These are phyloP conservation scores for Smutsia temminckii DNA, from an alignment of 2,797 vertebrate species.

Conservation along the genomic window DNA sequence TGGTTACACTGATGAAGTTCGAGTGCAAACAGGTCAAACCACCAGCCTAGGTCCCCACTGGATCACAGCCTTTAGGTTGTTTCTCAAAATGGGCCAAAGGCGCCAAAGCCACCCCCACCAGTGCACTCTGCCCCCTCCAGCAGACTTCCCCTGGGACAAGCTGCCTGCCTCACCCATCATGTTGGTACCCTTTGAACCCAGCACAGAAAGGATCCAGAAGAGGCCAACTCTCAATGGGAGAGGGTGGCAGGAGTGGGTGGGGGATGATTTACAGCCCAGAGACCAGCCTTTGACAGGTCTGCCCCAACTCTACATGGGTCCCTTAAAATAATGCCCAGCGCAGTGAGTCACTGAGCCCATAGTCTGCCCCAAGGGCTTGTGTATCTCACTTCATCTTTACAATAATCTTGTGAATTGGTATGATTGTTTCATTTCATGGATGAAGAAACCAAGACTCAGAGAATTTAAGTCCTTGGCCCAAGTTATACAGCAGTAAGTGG, in stretches of 20 bases:
- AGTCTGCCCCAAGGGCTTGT: neutral
- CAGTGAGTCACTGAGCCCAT: neutral
- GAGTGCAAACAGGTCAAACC: neutral
- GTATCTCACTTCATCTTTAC: neutral
- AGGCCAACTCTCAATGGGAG: neutral
- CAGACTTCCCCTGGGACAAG: neutral
- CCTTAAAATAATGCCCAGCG: neutral
- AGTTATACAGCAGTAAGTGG: neutral
- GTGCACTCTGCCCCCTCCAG: accelerated
- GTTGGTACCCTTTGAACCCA: neutral
- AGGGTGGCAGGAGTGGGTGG: accelerated
- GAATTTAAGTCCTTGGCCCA: neutral
- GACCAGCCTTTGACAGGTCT: neutral
- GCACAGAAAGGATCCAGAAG: neutral
- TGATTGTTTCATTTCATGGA: neutral
- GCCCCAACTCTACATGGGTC: neutral
- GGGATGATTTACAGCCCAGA: neutral
- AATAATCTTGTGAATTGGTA: neutral
- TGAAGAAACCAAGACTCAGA: neutral
- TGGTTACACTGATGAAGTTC: accelerated
- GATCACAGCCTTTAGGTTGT: neutral
- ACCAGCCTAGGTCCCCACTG: neutral
- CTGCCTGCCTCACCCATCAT: neutral
- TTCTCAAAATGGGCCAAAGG: neutral
- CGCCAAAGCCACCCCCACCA: neutral